Base-by-base conservation (phyloP, 1,140 invertebrate species). In the Oryctes rhinoceros region DNA sequence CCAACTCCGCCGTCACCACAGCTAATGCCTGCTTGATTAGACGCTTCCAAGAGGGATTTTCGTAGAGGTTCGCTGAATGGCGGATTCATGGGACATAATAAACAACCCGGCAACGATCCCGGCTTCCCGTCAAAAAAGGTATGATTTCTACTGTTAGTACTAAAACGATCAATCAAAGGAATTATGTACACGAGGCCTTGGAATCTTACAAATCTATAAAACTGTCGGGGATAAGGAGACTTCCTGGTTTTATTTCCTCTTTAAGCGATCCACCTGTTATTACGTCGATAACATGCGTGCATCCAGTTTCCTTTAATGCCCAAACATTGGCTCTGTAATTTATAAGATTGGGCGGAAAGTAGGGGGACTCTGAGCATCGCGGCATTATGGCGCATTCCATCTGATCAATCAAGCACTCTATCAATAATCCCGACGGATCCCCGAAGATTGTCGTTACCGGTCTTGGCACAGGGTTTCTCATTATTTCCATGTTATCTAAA, bases 1-100 rank as follows among this genome's bases (percentile, higher is more conserved):
- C 95, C 92, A 1, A 96, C 98, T 2, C 96, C 98, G 74, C 88
- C 91, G 39, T 91, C 88, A 83, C 94, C 94, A 77, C 92, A 86
- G 1, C 87, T 81, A 78, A 90, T 84, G 35, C 91, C 90, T 10
- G 94, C 85, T 44, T 92, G 89, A 76, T 91, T 88, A 0, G 92
- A 94, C 1, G 93, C 91, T 49, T 92, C 86, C 24, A 92, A 86
- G 1, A 99, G 84, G 3, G 95, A 89, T 62, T 93, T 83, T 11
- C 96, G 90, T 0, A 94, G 93, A 30, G 88, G 88, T 80, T 90
- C 87, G 88, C 95, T 96, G 88, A 97, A 99, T 0, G 96, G 93
- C 65, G 95, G 94, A 84, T 93, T 92, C 96, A 99, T 97, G 10
- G 97, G 96, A 78, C 99, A 88, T 86, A 99, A 97, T 84, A 96